Percentiles rank a stretch among this genome's conserved stretches.
These are phyloP conservation scores for Alethe diademata DNA, from an alignment of 2,113 vertebrate genomes.

Conservation along the genomic window DNA sequence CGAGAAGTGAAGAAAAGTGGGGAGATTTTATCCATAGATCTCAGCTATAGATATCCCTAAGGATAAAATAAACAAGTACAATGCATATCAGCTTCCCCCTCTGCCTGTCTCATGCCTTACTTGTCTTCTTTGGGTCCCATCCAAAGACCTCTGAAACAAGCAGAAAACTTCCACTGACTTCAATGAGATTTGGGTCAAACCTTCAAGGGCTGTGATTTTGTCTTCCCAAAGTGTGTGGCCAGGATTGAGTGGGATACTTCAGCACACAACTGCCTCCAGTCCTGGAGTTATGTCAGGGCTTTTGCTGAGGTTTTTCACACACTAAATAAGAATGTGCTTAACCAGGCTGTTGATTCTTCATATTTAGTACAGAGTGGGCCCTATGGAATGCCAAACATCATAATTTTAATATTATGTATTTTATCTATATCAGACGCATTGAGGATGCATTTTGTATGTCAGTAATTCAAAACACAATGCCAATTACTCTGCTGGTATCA, in stretches of 20 bases:
- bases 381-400: neutral
- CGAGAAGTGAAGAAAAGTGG: neutral
- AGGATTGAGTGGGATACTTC: neutral
- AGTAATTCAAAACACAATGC: neutral
- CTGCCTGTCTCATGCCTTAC: neutral
- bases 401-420: neutral
- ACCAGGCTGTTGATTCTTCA: neutral
- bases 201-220: neutral
- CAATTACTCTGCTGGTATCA: neutral
- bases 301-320: neutral
- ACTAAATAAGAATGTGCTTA: neutral
- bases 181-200: neutral
- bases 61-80: conserved; percentile 9
- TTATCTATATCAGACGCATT: neutral
- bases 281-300: neutral
- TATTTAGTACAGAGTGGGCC: neutral
- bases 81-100: neutral
- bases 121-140: neutral
- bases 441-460: neutral
- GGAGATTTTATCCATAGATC: neutral
- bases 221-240: neutral
- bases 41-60: neutral
- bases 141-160: neutral
- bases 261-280: neutral
- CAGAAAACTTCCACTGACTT: neutral